A percentile compares a stretch with the other conserved stretches of the same genome.
Evolutionary conservation across 1,140 invertebrate species (phyloP).

Genomic region (Eumeta japonica): DNA sequence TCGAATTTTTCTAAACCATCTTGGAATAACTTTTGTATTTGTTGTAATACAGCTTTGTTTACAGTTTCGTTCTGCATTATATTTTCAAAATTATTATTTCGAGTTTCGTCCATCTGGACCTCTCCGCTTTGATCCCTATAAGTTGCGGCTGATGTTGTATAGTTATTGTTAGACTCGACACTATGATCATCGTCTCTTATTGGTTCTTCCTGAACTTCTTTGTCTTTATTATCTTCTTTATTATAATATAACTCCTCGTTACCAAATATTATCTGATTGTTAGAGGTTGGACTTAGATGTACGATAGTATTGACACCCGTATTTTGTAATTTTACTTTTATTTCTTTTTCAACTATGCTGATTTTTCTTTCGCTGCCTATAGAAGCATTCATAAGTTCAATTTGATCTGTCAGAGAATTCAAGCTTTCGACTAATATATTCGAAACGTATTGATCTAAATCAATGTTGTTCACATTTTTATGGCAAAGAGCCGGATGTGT

Average conservation of each 20-base stretch:
- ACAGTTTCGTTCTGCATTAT: conserved; percentile 28
- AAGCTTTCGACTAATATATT: conserved; percentile 53
- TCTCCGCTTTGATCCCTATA: neutral
- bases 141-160: no score
- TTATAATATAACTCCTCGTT: conserved; percentile 40
- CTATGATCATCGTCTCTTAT: neutral
- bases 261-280: conserved; percentile 49
- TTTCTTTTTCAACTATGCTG: conserved; percentile 54
- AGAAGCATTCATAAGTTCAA: conserved; percentile 49
- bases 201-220: conserved; percentile 10
- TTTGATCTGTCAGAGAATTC: conserved; percentile 47
- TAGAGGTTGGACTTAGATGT: conserved; percentile 46
- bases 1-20: conserved; percentile 29
- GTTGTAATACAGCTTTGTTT: conserved; percentile 41
- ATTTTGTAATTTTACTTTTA: conserved; percentile 54
- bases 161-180: neutral
- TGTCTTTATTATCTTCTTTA: conserved; percentile 19
- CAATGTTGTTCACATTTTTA: conserved; percentile 17
- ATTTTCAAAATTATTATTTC: neutral
- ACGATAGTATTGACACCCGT: conserved; percentile 52
- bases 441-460: conserved; percentile 53
- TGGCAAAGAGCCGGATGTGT: neutral
- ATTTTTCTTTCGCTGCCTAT: conserved; percentile 40
- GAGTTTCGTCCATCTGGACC: neutral
- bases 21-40: conserved; percentile 49